These are phyloP conservation scores for Tetraodon nigroviridis DNA, from an alignment of 2,113 vertebrate species.

Conservation along the genomic window DNA sequence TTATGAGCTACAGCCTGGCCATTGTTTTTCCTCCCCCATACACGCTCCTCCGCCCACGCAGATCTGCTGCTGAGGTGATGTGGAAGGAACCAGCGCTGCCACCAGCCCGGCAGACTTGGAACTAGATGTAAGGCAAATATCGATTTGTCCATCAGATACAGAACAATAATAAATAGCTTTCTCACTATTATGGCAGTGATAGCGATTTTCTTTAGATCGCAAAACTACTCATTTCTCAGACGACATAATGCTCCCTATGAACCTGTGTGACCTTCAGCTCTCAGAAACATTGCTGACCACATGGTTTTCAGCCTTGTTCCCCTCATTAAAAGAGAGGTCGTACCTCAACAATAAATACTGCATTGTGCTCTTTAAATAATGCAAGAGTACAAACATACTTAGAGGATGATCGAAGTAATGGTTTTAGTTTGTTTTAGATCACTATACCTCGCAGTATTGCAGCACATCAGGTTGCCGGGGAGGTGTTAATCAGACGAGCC, in stretches of 20 bases:
- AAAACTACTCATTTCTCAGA: no score
- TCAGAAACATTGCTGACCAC: not conserved
- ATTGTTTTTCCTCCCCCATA: slow-evolving; percentile 58
- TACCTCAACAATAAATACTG: not conserved
- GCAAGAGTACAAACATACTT: not conserved
- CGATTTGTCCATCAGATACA: not conserved
- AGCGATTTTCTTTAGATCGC: not conserved
- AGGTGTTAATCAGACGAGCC: not conserved
- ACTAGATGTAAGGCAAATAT: slow-evolving; percentile 40
- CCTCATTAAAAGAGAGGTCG: not conserved
- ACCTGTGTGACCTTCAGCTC: not conserved
- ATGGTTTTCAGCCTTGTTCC: not conserved
- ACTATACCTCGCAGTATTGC: not conserved
- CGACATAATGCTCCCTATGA: not conserved
- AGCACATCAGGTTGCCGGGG: not conserved
- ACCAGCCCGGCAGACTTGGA: slow-evolving; percentile 54
- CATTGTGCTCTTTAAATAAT: not conserved
- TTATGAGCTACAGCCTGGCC: slow-evolving; percentile 65
- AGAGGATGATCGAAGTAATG: not conserved
- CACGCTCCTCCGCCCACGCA: slow-evolving; percentile 63
- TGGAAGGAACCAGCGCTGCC: slow-evolving; percentile 49
- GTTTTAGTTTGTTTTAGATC: not conserved
- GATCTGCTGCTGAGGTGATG: slow-evolving; percentile 56
- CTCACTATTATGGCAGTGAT: not conserved
- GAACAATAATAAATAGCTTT: not conserved